Base-by-base conservation (phyloP, 2,113 vertebrate species). In the Cyrtonyx montezumae region DNA sequence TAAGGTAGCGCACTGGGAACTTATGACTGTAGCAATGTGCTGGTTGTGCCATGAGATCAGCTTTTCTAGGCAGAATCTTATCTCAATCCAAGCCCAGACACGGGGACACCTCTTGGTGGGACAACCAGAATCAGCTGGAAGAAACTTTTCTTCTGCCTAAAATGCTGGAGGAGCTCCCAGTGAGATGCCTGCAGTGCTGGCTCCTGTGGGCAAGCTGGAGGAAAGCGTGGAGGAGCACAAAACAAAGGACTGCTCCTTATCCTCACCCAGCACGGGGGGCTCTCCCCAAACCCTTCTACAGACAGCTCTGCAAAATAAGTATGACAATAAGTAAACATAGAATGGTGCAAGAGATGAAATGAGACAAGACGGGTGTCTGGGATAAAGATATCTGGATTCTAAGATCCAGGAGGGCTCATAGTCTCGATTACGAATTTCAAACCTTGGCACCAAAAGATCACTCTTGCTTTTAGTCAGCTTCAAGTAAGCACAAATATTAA, bases 201-300 rank as follows among this genome's bases (percentile, higher is more conserved):
- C 32, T 51, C 36, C 66, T 0, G 1, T 1, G 1, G 59, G 15
- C 0, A 0, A 45, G 67, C 61, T 1, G 13, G 37, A 61, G 67
- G 51, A 53, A 53, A 28, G 26, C 9, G 21, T 53, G 51, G 51
- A 53, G 26, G 26, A 51, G 49, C 25, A 51, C 14, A 23, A 51
- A 26, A 23, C 25, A 14, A 51, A 51, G n/a, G 32, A 26, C 26
- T 49, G 1, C 22, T 63, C 49, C 49, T 28, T 17, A 56, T 19
- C 65, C 20, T 65, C 21, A 8, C 3, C 58, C 67, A 37, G 25
- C 25, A 51, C 26, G 28, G 49, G 14, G 49, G 21, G 6, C 32
- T 45, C 45, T 36, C 49, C 49, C 42, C 58, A 49, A 49, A 58
- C 17, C 36, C 36, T 6, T 55, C 3, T 26, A 12, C 8, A 77